Evolutionary conservation across 2,888 invertebrate genomes (phyloP), one percentile per base, ranked within the genome.

Genomic region (Trichopoda pennipes): DNA sequence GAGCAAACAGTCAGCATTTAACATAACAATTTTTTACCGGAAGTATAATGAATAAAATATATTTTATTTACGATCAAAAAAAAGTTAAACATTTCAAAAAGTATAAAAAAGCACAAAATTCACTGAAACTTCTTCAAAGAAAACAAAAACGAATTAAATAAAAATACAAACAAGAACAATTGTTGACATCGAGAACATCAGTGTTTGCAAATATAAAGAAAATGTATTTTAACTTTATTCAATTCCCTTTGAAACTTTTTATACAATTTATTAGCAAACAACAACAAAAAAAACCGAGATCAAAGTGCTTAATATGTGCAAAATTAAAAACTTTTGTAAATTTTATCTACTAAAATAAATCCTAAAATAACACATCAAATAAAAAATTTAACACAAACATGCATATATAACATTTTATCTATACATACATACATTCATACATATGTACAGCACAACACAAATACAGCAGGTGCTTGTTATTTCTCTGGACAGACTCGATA

Each of bases 391-490:
- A 38, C 12, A 38, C 12, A 44, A n/a, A 44, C 42, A 44, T 14
- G 14, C 16, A 8, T 16, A 42, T n/a, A n/a, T n/a, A n/a, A n/a
- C 19, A 8, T 0, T 35, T 35, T 35, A 42, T 16, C 19, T n/a
- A 4, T 0, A 42, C n/a, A 63, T 19, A 44, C n/a, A 44, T n/a
- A 23, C 10, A 17, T 0, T 16, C 0, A 49, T 8, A 23, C 51
- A 61, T 3, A 42, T 42, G 21, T 12, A 28, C 38, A 32, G 6
- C 16, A 0, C 44, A 47, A 69, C 19, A 49, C 28, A 21, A 58
- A 44, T 19, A 17, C n/a, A 80, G 75, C 75, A 80, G 80, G 80
- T 80, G 75, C 69, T 66, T 60, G 68, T 49, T 72, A 72, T 64
- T 49, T 7, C 44, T 68, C 44, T 61, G 47, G 16, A 58, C 21